phyloP scores from a whole-genome alignment of 2,797 vertebrate genomes.

The Darevskia mixta region DNA sequence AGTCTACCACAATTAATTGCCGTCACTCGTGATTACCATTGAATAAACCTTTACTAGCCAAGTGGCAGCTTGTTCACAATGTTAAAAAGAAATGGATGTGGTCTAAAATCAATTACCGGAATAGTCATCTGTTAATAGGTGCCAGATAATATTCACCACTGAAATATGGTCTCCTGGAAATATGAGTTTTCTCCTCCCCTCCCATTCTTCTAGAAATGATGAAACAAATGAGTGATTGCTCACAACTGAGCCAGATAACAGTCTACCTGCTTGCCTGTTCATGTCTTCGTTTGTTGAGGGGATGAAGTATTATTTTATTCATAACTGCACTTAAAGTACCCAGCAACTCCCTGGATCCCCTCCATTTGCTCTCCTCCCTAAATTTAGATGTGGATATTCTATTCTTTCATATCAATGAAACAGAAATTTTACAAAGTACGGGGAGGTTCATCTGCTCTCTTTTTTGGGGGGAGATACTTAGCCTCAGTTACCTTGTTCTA shows the following conservation, averaged over 20 bases:
- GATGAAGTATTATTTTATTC: background rate
- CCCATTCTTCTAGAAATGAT: background rate
- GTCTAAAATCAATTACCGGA: background rate
- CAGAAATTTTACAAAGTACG: constrained; percentile 9
- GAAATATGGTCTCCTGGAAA: constrained; percentile 3
- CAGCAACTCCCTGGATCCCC: background rate
- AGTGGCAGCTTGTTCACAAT: background rate
- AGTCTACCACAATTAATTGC: background rate
- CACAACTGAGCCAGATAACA: background rate
- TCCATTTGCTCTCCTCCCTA: background rate
- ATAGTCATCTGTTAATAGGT: background rate
- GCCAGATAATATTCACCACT: background rate
- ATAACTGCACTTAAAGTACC: background rate
- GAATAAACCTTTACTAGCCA: constrained; percentile 5
- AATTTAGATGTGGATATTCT: background rate
- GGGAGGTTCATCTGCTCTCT: background rate
- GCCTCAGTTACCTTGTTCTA: background rate
- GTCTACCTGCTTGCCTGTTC: background rate
- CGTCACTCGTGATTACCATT: background rate
- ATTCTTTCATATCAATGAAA: background rate
- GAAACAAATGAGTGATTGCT: background rate
- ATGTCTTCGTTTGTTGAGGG: background rate
- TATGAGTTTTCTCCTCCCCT: background rate
- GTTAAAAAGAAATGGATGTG: background rate
- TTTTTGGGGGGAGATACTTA: constrained; percentile 12